Conservation (phyloP, 1,140 invertebrate species). For the Agrilus planipennis region DNA sequence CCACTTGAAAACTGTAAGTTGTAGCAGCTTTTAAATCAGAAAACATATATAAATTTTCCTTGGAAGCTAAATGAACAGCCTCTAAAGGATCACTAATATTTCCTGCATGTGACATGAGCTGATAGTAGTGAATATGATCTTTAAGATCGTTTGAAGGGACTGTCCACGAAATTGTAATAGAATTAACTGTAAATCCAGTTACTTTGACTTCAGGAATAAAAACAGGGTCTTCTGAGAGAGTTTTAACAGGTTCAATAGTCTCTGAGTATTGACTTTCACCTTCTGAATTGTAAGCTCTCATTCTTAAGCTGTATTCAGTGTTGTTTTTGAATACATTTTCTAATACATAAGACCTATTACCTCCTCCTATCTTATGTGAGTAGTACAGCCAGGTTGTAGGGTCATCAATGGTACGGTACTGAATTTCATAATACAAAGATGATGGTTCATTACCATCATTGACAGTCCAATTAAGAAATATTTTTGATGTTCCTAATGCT, state of each 20-base stretch:
- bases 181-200: slow-evolving; percentile 62
- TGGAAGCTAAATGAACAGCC: slow-evolving; percentile 49
- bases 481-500: slow-evolving; percentile 56
- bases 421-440: slow-evolving; percentile 47
- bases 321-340: slow-evolving; percentile 38
- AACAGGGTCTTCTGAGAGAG: slow-evolving; percentile 52
- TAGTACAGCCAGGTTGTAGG: slow-evolving; percentile 41
- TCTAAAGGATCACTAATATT: slow-evolving; percentile 42
- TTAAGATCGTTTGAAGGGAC: slow-evolving; percentile 49
- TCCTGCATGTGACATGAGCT: slow-evolving; percentile 52
- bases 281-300: slow-evolving; percentile 40
- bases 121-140: slow-evolving; percentile 64
- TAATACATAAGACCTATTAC: slow-evolving; percentile 39
- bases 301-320: slow-evolving; percentile 40
- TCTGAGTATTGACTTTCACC: slow-evolving; percentile 36
- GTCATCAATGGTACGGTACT: slow-evolving; percentile 45
- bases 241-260: slow-evolving; percentile 35
- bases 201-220: slow-evolving; percentile 66
- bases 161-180: slow-evolving; percentile 67
- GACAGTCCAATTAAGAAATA: slow-evolving; percentile 74
- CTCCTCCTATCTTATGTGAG: slow-evolving; percentile 35
- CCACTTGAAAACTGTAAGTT: slow-evolving; percentile 62
- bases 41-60: slow-evolving; percentile 60
- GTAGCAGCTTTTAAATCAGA: slow-evolving; percentile 62
- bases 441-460: slow-evolving; percentile 63